Evolutionary conservation across 1,140 invertebrate species (phyloP).

Genomic region (Aphelinus certus): DNA sequence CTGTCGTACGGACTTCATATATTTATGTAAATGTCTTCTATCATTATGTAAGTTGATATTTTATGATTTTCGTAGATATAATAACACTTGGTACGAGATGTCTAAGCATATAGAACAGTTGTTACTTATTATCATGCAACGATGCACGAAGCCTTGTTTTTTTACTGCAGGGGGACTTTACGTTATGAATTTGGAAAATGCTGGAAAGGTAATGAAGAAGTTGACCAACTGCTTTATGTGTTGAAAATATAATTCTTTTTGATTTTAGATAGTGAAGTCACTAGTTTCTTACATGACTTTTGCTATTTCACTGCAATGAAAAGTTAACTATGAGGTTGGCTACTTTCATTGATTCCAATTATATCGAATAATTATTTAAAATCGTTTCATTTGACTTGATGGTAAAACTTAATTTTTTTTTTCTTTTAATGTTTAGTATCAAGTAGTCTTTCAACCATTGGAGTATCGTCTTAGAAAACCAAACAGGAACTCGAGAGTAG

Average conservation of each 20-base stretch:
- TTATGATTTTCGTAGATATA: constrained; percentile 3
- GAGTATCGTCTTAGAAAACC: too few species aligned
- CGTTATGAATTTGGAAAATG: constrained; percentile 5
- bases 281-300: not conserved
- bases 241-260: not conserved
- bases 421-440: too few species aligned
- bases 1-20: too few species aligned
- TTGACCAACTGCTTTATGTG: not conserved
- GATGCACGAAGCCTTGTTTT: not conserved
- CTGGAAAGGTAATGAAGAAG: not conserved
- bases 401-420: too few species aligned
- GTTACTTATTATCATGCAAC: not conserved
- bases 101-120: not conserved
- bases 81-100: constrained; percentile 12
- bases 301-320: too few species aligned
- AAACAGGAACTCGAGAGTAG: too few species aligned
- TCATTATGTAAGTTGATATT: not conserved
- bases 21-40: too few species aligned
- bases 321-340: too few species aligned
- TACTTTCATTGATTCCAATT: too few species aligned
- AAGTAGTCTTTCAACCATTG: too few species aligned
- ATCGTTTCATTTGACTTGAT: too few species aligned
- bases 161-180: not conserved
- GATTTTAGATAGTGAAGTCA: not conserved
- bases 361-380: too few species aligned